These are phyloP conservation scores for Etia nguti DNA, from an alignment of 2,113 vertebrate species.

Conservation along the genomic window DNA sequence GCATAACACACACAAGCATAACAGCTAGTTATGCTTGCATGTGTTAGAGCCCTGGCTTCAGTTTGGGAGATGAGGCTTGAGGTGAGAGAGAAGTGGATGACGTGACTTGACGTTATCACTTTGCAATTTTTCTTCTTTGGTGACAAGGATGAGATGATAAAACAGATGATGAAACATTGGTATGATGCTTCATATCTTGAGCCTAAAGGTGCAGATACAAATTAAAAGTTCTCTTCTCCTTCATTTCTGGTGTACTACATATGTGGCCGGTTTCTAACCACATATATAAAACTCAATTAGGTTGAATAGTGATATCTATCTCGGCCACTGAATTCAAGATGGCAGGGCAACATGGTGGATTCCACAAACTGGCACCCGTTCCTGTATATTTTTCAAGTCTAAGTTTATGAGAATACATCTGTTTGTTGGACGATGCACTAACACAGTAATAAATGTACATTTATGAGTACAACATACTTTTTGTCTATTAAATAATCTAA, in stretches of 20 bases:
- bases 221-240: neutral
- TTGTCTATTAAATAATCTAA: neutral
- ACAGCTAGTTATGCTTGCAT: neutral
- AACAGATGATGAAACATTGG: neutral
- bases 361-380: neutral
- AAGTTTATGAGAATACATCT: neutral
- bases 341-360: neutral
- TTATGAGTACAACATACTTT: neutral
- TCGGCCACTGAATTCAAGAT: neutral
- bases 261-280: neutral
- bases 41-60: neutral
- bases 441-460: neutral
- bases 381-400: neutral
- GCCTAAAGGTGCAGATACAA: neutral
- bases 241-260: neutral
- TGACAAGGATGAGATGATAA: neutral
- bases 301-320: neutral
- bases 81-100: neutral
- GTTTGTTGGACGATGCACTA: neutral
- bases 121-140: neutral
- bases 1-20: neutral
- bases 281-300: neutral
- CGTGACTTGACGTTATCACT: neutral
- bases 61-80: neutral
- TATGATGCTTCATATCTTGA: neutral